Evolutionary conservation across 2,797 vertebrate species (phyloP).

Genomic region (Scarus forsteni): DNA sequence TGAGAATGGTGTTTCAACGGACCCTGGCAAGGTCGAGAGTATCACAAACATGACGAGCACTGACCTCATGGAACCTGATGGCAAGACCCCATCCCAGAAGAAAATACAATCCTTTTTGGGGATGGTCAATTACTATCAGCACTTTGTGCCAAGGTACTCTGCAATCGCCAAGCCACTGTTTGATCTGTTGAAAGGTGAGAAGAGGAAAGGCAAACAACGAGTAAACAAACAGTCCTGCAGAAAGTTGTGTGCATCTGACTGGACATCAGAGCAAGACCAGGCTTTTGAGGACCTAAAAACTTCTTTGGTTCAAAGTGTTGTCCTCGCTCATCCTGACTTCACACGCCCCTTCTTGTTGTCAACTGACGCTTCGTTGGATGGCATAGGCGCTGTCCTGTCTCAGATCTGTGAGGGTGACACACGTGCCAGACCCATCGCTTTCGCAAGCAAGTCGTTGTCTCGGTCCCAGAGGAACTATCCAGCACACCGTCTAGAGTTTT

Average conservation of each 20-base stretch:
- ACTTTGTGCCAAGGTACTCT: conserved; percentile 43
- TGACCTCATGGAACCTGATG: conserved; percentile 38
- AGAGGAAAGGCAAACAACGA: no score
- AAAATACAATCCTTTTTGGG: neutral
- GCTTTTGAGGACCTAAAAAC: neutral
- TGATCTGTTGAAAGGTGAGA: conserved; percentile 22
- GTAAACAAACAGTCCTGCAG: no score
- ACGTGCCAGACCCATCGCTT: neutral
- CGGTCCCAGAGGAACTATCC: neutral
- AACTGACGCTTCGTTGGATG: conserved; percentile 4
- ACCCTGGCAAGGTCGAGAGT: conserved; percentile 19
- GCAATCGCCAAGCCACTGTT: conserved; percentile 29
- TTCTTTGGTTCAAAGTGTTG: neutral
- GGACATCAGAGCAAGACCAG: neutral
- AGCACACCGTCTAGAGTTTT: no score
- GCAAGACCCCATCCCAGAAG: no score
- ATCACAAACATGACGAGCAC: neutral
- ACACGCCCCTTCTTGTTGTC: conserved; percentile 15
- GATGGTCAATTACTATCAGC: neutral
- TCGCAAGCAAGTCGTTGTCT: neutral
- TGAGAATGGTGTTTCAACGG: conserved; percentile 5
- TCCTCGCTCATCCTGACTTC: conserved; percentile 25
- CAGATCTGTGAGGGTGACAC: neutral
- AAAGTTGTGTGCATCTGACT: neutral
- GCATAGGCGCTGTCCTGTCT: neutral